Percentiles rank a stretch among this genome's conserved stretches.
These are phyloP conservation scores for Rhincodon typus DNA, from an alignment of 2,797 vertebrate genomes.

Conservation along the genomic window DNA sequence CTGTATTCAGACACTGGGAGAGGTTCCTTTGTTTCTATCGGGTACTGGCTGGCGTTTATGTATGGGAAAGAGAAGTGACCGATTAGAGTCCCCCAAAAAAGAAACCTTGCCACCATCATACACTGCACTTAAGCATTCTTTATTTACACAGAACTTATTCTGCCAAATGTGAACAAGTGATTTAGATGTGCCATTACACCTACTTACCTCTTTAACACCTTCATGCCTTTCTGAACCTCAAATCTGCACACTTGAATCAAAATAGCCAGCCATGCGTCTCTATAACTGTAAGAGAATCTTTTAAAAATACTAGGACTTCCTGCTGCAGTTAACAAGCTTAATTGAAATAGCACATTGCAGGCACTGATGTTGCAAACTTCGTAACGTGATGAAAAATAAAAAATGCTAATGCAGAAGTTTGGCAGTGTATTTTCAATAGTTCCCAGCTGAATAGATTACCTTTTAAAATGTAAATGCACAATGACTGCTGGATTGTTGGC, in stretches of 20 bases:
- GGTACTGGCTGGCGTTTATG: conserved; percentile 56
- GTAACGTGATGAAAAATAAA: not conserved
- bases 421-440: not conserved
- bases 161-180: conserved; percentile 31
- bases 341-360: not conserved
- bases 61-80: conserved; percentile 59
- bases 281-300: not conserved
- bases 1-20: conserved; percentile 58
- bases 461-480: conserved; percentile 29
- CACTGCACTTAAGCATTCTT: conserved; percentile 41
- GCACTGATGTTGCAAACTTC: conserved; percentile 4
- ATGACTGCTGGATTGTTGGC: conserved; percentile 1
- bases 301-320: not conserved
- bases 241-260: not conserved
- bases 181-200: conserved; percentile 27
- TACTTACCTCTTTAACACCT: conserved; percentile 34
- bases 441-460: conserved; percentile 12
- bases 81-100: conserved; percentile 44
- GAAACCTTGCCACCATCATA: conserved; percentile 44
- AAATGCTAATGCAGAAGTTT: not conserved
- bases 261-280: not conserved
- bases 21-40: conserved; percentile 56
- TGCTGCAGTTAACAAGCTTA: not conserved
- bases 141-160: conserved; percentile 40
- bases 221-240: not conserved